Evolutionary conservation across 1,140 invertebrate genomes (phyloP).

Genomic region (Vanessa tameamea): DNA sequence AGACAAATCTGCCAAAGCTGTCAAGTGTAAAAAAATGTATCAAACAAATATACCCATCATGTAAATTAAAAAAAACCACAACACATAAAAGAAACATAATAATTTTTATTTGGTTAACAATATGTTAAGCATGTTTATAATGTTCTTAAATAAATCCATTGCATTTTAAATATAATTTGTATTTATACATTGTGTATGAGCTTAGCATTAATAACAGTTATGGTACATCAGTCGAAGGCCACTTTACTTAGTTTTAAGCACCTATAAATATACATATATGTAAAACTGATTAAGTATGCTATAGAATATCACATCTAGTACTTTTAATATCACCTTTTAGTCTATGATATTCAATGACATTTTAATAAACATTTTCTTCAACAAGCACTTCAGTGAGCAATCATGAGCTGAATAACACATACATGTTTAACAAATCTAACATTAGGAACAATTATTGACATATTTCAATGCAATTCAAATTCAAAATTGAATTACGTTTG

Average conservation of each 20-base stretch:
- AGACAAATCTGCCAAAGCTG: too few species aligned
- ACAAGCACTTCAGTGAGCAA: too few species aligned
- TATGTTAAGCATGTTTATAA: slow-evolving; percentile 28
- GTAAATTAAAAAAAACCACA: not conserved
- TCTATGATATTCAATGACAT: not conserved
- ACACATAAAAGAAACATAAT: slow-evolving; percentile 22
- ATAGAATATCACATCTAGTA: not conserved
- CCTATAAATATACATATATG: slow-evolving; percentile 5
- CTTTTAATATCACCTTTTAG: not conserved
- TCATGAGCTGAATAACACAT: too few species aligned
- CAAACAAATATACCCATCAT: not conserved
- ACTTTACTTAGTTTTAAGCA: slow-evolving; percentile 20
- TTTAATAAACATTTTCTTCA: too few species aligned
- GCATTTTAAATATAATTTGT: slow-evolving; percentile 24
- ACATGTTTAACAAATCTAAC: too few species aligned
- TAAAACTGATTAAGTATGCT: not conserved
- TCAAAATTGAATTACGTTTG: too few species aligned
- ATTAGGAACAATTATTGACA: too few species aligned
- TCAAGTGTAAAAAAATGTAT: too few species aligned
- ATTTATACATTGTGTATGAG: slow-evolving; percentile 21
- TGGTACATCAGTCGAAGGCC: slow-evolving; percentile 32
- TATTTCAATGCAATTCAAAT: too few species aligned
- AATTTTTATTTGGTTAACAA: slow-evolving; percentile 27
- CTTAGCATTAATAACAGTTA: slow-evolving; percentile 23
- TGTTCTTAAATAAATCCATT: slow-evolving; percentile 24